Evolutionary conservation across 2,888 invertebrate species (phyloP).

Genomic region (Morpho deidamia): DNA sequence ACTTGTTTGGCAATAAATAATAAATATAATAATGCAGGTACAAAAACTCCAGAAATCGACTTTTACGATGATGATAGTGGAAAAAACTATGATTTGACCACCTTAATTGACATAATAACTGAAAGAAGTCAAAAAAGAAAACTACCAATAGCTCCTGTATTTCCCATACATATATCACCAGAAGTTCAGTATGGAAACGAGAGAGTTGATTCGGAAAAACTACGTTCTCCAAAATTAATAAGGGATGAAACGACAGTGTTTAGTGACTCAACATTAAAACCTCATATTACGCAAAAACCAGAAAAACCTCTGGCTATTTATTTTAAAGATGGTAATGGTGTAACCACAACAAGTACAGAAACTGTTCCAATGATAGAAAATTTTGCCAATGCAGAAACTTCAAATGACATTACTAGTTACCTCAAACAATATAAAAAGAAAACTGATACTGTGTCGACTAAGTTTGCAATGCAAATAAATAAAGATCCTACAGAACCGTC

Average conservation of each 20-base stretch:
- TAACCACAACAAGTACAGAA: constrained; percentile 42
- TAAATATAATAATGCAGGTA: constrained; percentile 49
- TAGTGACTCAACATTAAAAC: constrained; percentile 59
- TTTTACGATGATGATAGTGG: constrained; percentile 57
- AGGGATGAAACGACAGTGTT: constrained; percentile 34
- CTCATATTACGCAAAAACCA: constrained; percentile 67
- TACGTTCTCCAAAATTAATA: constrained; percentile 49
- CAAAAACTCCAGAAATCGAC: constrained; percentile 67
- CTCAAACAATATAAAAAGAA: constrained; percentile 32
- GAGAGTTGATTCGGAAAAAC: constrained; percentile 55
- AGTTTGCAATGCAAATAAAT: constrained; percentile 7
- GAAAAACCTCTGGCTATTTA: constrained; percentile 64
- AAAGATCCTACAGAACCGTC: background rate
- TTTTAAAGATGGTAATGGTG: constrained; percentile 49
- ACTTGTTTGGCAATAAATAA: background rate
- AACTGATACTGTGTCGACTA: constrained; percentile 26
- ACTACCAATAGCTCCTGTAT: constrained; percentile 56
- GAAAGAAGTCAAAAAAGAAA: constrained; percentile 39
- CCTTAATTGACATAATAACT: constrained; percentile 37
- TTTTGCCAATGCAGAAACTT: constrained; percentile 47
- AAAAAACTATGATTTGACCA: constrained; percentile 39
- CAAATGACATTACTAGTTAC: constrained; percentile 41
- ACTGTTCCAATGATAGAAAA: constrained; percentile 28
- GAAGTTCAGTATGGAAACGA: constrained; percentile 75
- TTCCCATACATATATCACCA: constrained; percentile 62